Evolutionary conservation across 1,140 invertebrate species (phyloP), one percentile per base, ranked within the genome.

Genomic region (Onthophagus taurus): DNA sequence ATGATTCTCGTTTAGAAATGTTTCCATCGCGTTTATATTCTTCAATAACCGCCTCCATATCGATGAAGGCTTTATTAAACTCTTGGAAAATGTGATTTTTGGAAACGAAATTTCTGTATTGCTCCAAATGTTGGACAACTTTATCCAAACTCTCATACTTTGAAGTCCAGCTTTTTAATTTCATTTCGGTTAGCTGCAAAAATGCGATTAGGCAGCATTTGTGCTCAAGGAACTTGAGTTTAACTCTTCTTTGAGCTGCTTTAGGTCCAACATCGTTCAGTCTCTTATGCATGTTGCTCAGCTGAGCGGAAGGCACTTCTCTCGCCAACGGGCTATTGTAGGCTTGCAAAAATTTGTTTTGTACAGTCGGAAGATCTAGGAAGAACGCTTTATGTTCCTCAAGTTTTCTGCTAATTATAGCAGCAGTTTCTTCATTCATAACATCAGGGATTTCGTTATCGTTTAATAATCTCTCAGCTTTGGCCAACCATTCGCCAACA

Each of bases 151-250:
- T 69, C 12, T 89, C 89, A 61, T 91, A 93, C 65, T 94, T 95
- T 1, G 81, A 77, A 45, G 81, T 88, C 91, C 91, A 96, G 26
- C 76, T 69, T 62, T 83, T 81, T 47, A 95, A 67, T 68, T 93
- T 94, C 21, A 79, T 83, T 70, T 95, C 90, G 26, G 91, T 84
- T 34, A 90, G 70, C 59, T 85, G 83, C 18, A 95, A 76, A 67
- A 93, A 91, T 31, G 88, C 89, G 49, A 95, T 81, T 47, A 92
- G 75, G 66, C 89, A 92, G 67, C 87, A 91, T 70, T 90, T 90
- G 62, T 92, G 88, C 68, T 92, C 88, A 36, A 92, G 71, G 70
- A 87, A 92, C 62, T 91, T 90, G 51, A 93, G 72, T 59, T 78
- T 77, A 9, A 88, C 80, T 59, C 84, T 76, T 49, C 87, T 74